Conservation (phyloP, 2,888 invertebrate genomes). For the Phortica okadai region DNA sequence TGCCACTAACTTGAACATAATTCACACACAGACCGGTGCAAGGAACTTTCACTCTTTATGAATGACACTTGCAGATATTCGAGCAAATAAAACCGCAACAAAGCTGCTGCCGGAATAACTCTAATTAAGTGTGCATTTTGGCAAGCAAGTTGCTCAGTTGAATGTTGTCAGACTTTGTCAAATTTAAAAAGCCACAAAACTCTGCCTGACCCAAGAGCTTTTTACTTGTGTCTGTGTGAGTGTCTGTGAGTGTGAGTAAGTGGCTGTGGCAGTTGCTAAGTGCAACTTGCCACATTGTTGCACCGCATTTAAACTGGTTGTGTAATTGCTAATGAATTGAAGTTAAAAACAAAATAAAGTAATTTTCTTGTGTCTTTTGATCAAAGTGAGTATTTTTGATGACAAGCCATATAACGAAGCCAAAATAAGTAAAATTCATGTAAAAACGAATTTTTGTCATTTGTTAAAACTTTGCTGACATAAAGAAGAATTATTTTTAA, state of each 20-base stretch:
- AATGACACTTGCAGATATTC: background rate
- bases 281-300: conserved; percentile 1
- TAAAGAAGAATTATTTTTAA: too few species aligned
- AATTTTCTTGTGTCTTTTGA: too few species aligned
- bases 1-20: background rate
- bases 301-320: background rate
- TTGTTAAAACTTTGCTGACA: too few species aligned
- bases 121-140: background rate
- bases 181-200: conserved; percentile 9
- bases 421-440: too few species aligned
- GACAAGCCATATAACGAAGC: too few species aligned
- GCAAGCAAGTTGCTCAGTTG: background rate
- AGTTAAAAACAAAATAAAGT: background rate
- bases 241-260: background rate
- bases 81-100: background rate
- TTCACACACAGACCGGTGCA: background rate
- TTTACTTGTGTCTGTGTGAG: background rate
- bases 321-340: background rate
- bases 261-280: conserved; percentile 6
- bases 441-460: too few species aligned
- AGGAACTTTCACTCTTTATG: background rate
- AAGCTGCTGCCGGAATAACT: background rate
- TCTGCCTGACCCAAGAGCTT: background rate
- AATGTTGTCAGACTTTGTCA: background rate
- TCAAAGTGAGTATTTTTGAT: too few species aligned